Base-by-base conservation (phyloP, 2,888 invertebrate species). In the Temnothorax unifasciatus region DNA sequence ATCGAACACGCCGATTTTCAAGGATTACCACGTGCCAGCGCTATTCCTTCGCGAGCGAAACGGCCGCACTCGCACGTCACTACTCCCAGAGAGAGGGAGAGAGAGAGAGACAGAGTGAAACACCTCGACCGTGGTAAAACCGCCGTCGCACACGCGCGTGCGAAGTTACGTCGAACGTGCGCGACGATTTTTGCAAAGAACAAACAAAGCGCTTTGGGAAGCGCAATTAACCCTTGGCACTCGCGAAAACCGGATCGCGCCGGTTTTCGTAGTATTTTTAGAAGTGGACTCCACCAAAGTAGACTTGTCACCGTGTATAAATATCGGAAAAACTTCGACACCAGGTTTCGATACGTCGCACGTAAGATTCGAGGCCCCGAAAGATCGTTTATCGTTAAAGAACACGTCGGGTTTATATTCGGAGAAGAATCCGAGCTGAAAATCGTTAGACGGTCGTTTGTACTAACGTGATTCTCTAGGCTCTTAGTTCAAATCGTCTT, bases 1-100 rank as follows among this genome's bases (percentile, higher is more conserved):
- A 90, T 85, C 83, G 84, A 88, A 82, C 57, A 73, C 84, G 66
- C 47, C 79, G 85, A 90, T 89, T 87, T 85, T 90, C 83, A 84
- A 89, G 71, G 85, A 90, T 88, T 82, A 85, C 63, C 61, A 54
- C 73, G 59, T 68, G 75, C 64, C 83, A 75, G 25, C 73, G 50
- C 54, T 61, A 50, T 63, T 74, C 47, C 74, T 47, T 76, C 41
- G 71, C 59, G 47, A 71, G 79, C 59, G 18, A 81, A 79, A 59
- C 79, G 79, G 13, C 47, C 59, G 47, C 59, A 38, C 82, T 79
- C 69, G 44, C 68, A 52, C 74, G 68, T 50, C 61, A 54, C 34
- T 68, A 47, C 57, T 69, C 54, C 21, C 61, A 52, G 54, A 41
- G 79, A 76, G 52, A 74, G 77, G 9, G 41, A 34, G 41, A 41